phyloP scores from a whole-genome alignment of 1,140 invertebrate species.

The Philopotamus ludificatus region DNA sequence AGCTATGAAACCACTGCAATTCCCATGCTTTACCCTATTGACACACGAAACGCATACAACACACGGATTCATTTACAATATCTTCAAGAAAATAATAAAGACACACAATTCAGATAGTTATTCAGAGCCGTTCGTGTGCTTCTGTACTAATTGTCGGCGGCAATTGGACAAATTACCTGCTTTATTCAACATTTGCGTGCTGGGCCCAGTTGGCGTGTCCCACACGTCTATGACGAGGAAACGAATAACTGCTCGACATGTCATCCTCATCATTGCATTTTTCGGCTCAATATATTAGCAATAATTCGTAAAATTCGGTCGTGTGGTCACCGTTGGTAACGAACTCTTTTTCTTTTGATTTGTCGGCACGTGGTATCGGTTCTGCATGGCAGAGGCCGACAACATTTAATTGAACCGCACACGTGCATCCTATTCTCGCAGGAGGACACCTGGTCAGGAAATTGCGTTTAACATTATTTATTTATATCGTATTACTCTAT shows the following conservation, averaged over 20 bases:
- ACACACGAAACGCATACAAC: neutral
- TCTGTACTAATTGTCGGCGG: constrained; percentile 1
- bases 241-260: neutral
- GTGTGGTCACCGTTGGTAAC: neutral
- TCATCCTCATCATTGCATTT: neutral
- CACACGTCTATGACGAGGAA: neutral
- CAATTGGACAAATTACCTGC: constrained; percentile 21
- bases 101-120: neutral
- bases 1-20: constrained; percentile 20
- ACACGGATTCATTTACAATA: neutral
- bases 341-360: neutral
- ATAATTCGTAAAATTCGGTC: neutral
- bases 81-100: neutral
- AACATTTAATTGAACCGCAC: constrained; percentile 23
- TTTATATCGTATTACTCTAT: too few species aligned
- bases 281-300: neutral
- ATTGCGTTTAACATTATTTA: neutral
- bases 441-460: constrained; percentile 27
- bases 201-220: neutral
- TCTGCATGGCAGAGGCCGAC: neutral
- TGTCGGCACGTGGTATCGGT: constrained; percentile 18
- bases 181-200: constrained; percentile 12
- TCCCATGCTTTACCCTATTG: constrained; percentile 18
- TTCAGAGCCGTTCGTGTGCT: neutral
- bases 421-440: constrained; percentile 12